Percentiles rank a stretch among this genome's conserved stretches.
Conservation (phyloP, 2,113 vertebrate species). For the Lates calcarifer region DNA sequence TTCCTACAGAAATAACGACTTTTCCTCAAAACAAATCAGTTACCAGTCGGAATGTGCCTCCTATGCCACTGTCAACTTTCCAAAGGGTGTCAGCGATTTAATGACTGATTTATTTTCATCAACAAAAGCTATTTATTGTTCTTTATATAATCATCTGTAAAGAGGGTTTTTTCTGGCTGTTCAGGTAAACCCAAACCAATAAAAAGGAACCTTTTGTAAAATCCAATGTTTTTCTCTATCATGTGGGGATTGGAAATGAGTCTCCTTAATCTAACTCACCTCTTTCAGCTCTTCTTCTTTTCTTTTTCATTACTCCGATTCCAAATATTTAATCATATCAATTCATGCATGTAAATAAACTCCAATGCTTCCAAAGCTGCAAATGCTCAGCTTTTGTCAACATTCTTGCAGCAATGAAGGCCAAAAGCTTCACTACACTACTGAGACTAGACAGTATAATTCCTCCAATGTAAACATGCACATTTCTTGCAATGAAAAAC, state of each 20-base stretch:
- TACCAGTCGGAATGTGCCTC: conserved; percentile 58
- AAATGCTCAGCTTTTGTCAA: conserved; percentile 49
- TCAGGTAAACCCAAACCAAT: conserved; percentile 80
- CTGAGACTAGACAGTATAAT: background rate
- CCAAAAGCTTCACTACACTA: background rate
- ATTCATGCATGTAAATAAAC: conserved; percentile 64
- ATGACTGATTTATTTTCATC: conserved; percentile 78
- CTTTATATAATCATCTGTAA: conserved; percentile 83
- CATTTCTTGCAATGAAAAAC: background rate
- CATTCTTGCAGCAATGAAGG: background rate
- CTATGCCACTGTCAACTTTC: conserved; percentile 80
- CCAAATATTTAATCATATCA: background rate
- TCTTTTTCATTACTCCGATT: conserved; percentile 18
- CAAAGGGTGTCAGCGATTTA: conserved; percentile 61
- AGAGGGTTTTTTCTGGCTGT: conserved; percentile 77
- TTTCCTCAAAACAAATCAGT: conserved; percentile 62
- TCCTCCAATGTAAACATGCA: background rate
- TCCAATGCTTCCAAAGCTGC: conserved; percentile 38
- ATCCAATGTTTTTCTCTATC: conserved; percentile 81
- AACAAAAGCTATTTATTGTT: conserved; percentile 86
- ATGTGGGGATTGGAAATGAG: conserved; percentile 58
- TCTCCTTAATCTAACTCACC: background rate
- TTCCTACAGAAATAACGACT: conserved; percentile 57
- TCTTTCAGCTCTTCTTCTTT: conserved; percentile 18
- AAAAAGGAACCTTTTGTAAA: conserved; percentile 87